phyloP scores from a whole-genome alignment of 2,797 vertebrate genomes.

The Notoglanidium macrostoma region DNA sequence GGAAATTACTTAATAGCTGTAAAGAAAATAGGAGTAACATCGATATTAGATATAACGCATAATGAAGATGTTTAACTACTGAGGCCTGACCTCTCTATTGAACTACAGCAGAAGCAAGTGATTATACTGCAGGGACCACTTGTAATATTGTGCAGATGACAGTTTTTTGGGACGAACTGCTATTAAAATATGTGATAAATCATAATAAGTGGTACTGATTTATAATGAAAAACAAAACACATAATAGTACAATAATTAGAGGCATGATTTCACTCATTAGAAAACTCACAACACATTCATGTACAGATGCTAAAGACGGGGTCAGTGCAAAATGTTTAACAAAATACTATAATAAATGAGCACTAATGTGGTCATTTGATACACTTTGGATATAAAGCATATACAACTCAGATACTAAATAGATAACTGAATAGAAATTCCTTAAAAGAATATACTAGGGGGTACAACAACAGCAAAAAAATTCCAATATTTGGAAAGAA shows the following conservation, averaged over 20 bases:
- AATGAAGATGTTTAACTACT: constrained; percentile 46
- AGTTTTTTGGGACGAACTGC: not conserved
- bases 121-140: constrained; percentile 3
- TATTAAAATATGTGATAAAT: not conserved
- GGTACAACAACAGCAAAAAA: not conserved
- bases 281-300: not conserved
- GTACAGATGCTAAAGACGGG: not conserved
- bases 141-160: constrained; percentile 18
- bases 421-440: not conserved
- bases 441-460: constrained; percentile 3
- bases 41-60: constrained; percentile 37
- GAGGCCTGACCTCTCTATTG: constrained; percentile 30
- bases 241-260: not conserved
- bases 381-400: not conserved
- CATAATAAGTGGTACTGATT: not conserved
- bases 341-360: not conserved
- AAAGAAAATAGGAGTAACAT: constrained; percentile 45
- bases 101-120: constrained; percentile 22
- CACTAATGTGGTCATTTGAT: not conserved
- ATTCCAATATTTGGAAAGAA: not conserved
- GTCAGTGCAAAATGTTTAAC: not conserved
- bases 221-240: not conserved
- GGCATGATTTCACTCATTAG: too few relatives aligned
- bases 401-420: not conserved
- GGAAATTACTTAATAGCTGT: constrained; percentile 60